Evolutionary conservation across 2,888 invertebrate species (phyloP).

Genomic region (Pteria penguin): DNA sequence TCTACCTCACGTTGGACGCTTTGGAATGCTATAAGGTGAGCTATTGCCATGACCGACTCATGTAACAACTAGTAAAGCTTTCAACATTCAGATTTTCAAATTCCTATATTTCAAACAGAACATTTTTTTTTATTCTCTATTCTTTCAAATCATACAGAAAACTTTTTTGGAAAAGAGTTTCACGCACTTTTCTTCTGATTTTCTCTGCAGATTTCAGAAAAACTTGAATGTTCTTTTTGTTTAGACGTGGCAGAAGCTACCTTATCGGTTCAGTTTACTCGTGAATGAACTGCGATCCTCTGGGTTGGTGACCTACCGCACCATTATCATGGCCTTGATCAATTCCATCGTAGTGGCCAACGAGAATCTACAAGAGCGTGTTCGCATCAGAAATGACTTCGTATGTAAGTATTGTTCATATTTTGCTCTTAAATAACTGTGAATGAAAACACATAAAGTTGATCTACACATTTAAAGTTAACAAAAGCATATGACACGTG

Average conservation of each 20-base stretch:
- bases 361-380: constrained; percentile 91
- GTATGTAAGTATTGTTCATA: constrained; percentile 86
- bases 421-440: background rate
- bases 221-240: constrained; percentile 32
- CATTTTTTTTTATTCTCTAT: no score
- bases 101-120: no score
- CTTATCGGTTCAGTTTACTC: constrained; percentile 93
- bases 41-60: no score
- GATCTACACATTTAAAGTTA: no score
- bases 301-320: constrained; percentile 91
- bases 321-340: constrained; percentile 94
- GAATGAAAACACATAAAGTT: no score
- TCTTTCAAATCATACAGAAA: no score
- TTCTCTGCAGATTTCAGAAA: no score
- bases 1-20: constrained; percentile 84
- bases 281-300: constrained; percentile 90
- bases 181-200: no score
- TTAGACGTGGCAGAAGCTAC: constrained; percentile 91
- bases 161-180: no score
- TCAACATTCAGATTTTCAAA: no score
- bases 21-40: constrained; percentile 92
- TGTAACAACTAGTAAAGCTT: no score
- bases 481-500: no score
- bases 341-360: constrained; percentile 97
- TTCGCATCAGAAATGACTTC: constrained; percentile 94